phyloP scores from a whole-genome alignment of 1,140 invertebrate genomes.

The Cyclina sinensis region DNA sequence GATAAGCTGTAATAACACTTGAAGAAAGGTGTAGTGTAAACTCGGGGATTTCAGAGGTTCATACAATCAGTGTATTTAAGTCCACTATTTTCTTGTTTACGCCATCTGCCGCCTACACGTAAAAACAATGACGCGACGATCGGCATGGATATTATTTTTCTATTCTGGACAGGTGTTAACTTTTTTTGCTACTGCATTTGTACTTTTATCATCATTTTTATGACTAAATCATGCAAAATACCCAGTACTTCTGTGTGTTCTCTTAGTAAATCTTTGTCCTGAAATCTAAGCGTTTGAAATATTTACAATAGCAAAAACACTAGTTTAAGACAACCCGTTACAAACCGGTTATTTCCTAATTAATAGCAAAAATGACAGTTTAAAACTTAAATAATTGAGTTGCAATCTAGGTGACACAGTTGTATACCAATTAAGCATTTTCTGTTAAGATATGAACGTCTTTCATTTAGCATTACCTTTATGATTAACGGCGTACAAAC shows the following conservation, averaged over 20 bases:
- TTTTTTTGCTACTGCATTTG: not conserved
- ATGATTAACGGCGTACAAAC: not conserved
- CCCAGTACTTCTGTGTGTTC: not conserved
- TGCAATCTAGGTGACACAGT: not conserved
- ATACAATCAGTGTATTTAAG: not conserved
- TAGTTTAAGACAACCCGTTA: not conserved
- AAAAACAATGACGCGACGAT: conserved; percentile 10
- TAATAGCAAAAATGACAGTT: not conserved
- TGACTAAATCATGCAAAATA: not conserved
- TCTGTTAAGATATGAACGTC: not conserved
- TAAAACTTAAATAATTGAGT: not conserved
- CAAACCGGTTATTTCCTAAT: conserved; percentile 6
- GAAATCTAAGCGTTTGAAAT: no score
- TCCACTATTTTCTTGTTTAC: not conserved
- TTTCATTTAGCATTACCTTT: not conserved
- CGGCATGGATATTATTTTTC: not conserved
- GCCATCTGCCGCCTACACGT: not conserved
- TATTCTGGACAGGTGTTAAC: not conserved
- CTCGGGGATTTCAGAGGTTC: not conserved
- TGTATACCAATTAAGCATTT: conserved; percentile 26
- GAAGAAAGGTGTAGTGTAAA: not conserved
- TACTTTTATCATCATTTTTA: no score
- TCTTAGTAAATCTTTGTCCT: not conserved
- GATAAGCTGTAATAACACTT: not conserved
- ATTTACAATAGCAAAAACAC: not conserved